Conservation (phyloP, 2,888 invertebrate species). For the Thera britannica region DNA sequence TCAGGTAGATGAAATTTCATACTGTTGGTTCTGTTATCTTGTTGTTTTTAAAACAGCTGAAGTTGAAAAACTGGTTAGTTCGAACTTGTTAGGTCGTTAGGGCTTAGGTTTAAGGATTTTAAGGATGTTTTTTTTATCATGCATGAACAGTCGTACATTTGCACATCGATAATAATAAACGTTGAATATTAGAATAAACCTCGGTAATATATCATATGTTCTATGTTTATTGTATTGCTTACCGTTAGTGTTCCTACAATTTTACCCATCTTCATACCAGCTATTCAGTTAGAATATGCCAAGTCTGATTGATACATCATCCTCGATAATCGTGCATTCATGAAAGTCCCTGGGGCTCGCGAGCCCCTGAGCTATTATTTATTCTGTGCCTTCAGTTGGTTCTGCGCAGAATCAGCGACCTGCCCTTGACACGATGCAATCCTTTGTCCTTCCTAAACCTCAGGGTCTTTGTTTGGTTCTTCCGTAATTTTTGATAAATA, state of each 20-base stretch:
- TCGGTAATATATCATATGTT: no score
- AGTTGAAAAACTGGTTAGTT: constrained; percentile 16
- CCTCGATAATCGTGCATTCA: constrained; percentile 1
- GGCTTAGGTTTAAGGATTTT: background rate
- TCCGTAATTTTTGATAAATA: constrained; percentile 8
- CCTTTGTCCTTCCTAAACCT: constrained; percentile 67
- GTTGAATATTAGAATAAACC: no score
- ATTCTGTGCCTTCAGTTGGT: constrained; percentile 26
- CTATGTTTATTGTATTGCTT: no score
- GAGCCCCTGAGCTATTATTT: constrained; percentile 17
- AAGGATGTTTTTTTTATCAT: background rate
- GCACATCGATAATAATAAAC: background rate
- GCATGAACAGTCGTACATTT: background rate
- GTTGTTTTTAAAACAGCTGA: constrained; percentile 20
- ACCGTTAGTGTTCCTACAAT: no score
- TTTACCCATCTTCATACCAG: no score
- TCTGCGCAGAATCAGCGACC: constrained; percentile 81
- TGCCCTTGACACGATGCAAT: constrained; percentile 76
- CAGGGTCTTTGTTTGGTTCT: constrained; percentile 27
- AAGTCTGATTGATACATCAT: background rate
- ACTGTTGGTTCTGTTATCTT: constrained; percentile 11
- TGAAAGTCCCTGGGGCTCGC: constrained; percentile 19
- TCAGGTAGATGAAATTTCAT: constrained; percentile 31
- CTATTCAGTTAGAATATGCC: no score
- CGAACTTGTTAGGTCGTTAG: constrained; percentile 8